A percentile compares a stretch with the other conserved stretches of the same genome.
phyloP scores from a whole-genome alignment of 1,140 invertebrate species.

The Hermetia illucens region DNA sequence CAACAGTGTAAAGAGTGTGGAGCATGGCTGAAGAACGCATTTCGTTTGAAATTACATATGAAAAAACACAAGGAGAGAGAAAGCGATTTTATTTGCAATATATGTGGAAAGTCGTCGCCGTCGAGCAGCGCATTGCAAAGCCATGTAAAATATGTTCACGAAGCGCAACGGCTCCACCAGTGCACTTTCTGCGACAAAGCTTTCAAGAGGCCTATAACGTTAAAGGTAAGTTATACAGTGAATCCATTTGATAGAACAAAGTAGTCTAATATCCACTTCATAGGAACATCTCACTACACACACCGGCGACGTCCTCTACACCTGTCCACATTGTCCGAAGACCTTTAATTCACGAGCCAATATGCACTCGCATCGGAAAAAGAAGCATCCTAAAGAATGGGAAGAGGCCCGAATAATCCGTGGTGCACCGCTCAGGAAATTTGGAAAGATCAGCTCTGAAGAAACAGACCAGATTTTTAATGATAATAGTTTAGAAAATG shows the following conservation, averaged over 20 bases:
- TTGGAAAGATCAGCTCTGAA: too few relatives aligned
- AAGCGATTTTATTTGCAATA: conserved; percentile 14
- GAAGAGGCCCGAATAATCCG: too few relatives aligned
- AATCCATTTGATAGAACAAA: too few relatives aligned
- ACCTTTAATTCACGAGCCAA: neutral
- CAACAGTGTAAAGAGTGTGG: conserved; percentile 27
- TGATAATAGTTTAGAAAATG: too few relatives aligned
- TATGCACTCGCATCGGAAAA: neutral
- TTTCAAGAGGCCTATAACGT: conserved; percentile 23
- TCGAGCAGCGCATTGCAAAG: conserved; percentile 25
- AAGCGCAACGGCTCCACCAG: conserved; percentile 14
- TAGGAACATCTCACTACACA: neutral
- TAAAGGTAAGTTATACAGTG: too few relatives aligned
- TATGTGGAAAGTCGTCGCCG: conserved; percentile 24
- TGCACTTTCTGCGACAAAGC: conserved; percentile 23
- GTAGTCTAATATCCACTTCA: too few relatives aligned
- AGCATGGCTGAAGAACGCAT: conserved; percentile 26
- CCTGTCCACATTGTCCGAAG: neutral
- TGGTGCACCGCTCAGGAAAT: too few relatives aligned
- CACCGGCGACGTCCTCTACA: neutral
- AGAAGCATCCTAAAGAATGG: neutral
- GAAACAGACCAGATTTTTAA: too few relatives aligned
- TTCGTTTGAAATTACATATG: conserved; percentile 22
- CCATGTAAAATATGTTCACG: conserved; percentile 24
- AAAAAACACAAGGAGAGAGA: conserved; percentile 16